Conservation (phyloP, 2,113 vertebrate species). For the Pangasianodon gigas region DNA sequence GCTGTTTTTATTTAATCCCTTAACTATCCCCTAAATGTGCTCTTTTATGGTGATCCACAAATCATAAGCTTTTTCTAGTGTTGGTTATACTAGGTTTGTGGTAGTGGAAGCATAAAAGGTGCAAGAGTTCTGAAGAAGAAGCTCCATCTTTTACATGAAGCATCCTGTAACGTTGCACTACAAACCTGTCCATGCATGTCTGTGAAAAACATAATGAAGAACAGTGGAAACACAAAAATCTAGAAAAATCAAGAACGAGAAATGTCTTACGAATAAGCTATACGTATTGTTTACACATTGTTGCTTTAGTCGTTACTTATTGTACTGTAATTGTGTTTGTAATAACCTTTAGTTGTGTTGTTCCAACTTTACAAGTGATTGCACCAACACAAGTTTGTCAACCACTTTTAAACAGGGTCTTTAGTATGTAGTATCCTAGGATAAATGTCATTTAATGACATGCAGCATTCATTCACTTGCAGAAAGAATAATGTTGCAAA, state of each 20-base stretch:
- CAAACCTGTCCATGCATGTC: conserved; percentile 18
- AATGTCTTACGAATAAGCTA: conserved; percentile 27
- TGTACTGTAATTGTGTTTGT: neutral
- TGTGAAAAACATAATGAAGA: conserved; percentile 7
- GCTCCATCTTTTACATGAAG: neutral
- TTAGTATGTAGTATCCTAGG: neutral
- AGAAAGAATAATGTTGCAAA: neutral
- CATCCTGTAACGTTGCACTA: neutral
- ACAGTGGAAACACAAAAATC: neutral
- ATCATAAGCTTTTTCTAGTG: neutral
- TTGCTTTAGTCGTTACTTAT: neutral
- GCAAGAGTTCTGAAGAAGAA: neutral
- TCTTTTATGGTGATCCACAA: conserved; percentile 7
- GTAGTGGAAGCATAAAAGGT: neutral
- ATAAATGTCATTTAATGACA: conserved; percentile 5
- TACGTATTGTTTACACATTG: conserved; percentile 34
- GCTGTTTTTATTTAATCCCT: conserved; percentile 61
- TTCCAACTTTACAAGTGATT: neutral
- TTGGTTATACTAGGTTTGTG: neutral
- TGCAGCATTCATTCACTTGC: neutral
- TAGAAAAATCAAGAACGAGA: neutral
- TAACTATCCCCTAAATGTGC: neutral
- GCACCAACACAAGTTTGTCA: neutral
- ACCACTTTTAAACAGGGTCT: conserved; percentile 2
- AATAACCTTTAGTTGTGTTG: neutral